Evolutionary conservation across 2,888 invertebrate genomes (phyloP).

Genomic region (Leucophora obtusa): DNA sequence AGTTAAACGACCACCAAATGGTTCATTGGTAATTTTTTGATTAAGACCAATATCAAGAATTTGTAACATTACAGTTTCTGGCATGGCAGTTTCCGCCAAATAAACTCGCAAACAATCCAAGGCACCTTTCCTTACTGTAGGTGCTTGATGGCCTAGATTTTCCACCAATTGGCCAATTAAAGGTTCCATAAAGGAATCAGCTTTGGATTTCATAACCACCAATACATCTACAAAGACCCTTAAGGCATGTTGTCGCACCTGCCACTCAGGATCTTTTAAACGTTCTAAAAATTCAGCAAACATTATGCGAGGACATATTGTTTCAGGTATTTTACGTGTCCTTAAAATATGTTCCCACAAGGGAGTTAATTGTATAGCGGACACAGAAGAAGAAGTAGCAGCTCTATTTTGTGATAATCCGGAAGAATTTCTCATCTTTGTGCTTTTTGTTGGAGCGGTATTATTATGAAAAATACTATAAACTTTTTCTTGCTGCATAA

Average conservation of each 20-base stretch:
- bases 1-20: constrained; percentile 81
- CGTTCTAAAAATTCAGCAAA: constrained; percentile 86
- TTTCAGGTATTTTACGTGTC: constrained; percentile 85
- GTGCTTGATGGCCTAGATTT: constrained; percentile 89
- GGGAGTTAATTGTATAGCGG: constrained; percentile 82
- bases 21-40: constrained; percentile 78
- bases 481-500: constrained; percentile 37
- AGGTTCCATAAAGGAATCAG: constrained; percentile 84
- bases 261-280: constrained; percentile 89
- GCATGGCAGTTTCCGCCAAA: constrained; percentile 83
- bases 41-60: constrained; percentile 84
- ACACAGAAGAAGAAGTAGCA: constrained; percentile 43
- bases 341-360: constrained; percentile 90
- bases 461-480: constrained; percentile 39
- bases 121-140: constrained; percentile 89
- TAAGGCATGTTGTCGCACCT: constrained; percentile 89
- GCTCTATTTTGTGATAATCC: constrained; percentile 49
- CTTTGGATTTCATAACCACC: constrained; percentile 84
- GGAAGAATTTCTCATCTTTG: constrained; percentile 32
- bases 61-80: constrained; percentile 84
- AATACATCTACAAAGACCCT: constrained; percentile 88
- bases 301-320: constrained; percentile 83
- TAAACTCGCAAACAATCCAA: constrained; percentile 87
- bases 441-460: constrained; percentile 19
- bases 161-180: constrained; percentile 85